A percentile compares a stretch with the other conserved stretches of the same genome.
phyloP scores from a whole-genome alignment of 2,797 vertebrate species.

The Phoebastria nigripes region DNA sequence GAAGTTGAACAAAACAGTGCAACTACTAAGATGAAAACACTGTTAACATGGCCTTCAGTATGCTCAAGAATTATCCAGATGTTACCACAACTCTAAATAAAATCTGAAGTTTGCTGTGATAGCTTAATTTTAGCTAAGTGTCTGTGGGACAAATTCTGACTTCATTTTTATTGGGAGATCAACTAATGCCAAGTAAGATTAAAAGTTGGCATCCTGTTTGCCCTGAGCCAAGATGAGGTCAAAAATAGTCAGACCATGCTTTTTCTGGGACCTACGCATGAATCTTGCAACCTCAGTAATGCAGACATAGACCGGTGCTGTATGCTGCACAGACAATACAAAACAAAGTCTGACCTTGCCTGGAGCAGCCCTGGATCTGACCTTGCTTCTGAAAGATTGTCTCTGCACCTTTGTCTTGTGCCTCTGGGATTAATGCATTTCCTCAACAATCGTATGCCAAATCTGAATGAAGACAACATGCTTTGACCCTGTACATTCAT shows the following conservation, averaged over 20 bases:
- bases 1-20: neutral
- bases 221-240: neutral
- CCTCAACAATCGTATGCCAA: neutral
- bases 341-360: neutral
- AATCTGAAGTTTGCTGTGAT: neutral
- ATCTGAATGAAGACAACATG: neutral
- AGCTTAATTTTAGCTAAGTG: neutral
- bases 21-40: neutral
- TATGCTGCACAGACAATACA: neutral
- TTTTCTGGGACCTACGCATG: neutral
- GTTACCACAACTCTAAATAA: neutral
- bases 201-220: neutral
- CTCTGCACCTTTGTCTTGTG: neutral
- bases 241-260: neutral
- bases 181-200: neutral
- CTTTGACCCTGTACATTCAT: neutral
- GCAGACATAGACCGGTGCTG: accelerated
- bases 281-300: neutral
- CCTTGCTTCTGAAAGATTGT: neutral
- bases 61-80: neutral
- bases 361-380: neutral
- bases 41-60: neutral
- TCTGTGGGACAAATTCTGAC: neutral
- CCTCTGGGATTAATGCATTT: neutral
- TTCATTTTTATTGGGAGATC: neutral